These are phyloP conservation scores for Andrena minutula DNA, from an alignment of 2,888 invertebrate species.

Conservation along the genomic window DNA sequence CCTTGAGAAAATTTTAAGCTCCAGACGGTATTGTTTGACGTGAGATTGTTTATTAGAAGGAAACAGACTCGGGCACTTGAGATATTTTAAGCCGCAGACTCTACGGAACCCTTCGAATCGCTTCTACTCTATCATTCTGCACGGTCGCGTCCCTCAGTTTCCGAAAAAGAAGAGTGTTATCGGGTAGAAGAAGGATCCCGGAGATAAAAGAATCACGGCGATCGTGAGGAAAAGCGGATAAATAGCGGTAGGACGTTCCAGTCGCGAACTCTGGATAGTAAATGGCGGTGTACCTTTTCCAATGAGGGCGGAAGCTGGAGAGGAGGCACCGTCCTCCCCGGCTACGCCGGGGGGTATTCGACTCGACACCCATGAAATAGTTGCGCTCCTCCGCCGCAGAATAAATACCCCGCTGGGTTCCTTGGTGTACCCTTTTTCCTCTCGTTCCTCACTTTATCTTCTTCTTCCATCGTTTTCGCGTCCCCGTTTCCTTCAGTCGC, in stretches of 20 bases:
- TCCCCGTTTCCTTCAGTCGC: conserved; percentile 36
- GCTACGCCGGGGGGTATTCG: conserved; percentile 30
- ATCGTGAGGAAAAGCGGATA: conserved; percentile 67
- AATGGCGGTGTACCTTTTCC: conserved; percentile 67
- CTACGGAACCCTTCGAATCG: background rate
- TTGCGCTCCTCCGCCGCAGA: conserved; percentile 63
- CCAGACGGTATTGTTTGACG: too few species aligned
- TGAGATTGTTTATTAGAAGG: too few species aligned
- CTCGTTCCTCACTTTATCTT: conserved; percentile 51
- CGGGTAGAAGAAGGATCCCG: conserved; percentile 36
- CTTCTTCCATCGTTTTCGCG: conserved; percentile 43
- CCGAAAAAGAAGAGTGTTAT: conserved; percentile 26
- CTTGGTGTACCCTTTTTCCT: conserved; percentile 47
- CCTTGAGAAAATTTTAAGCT: too few species aligned
- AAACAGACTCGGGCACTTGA: background rate
- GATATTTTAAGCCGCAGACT: conserved; percentile 1
- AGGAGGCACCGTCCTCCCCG: conserved; percentile 14
- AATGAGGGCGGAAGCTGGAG: conserved; percentile 36
- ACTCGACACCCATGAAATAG: conserved; percentile 70
- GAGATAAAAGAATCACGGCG: conserved; percentile 72
- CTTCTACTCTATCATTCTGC: background rate
- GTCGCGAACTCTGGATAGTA: conserved; percentile 68
- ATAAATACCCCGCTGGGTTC: conserved; percentile 67
- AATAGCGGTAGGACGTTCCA: conserved; percentile 70
- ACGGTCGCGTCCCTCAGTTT: background rate